phyloP scores from a whole-genome alignment of 2,113 vertebrate genomes.

The Pedionomus torquatus region DNA sequence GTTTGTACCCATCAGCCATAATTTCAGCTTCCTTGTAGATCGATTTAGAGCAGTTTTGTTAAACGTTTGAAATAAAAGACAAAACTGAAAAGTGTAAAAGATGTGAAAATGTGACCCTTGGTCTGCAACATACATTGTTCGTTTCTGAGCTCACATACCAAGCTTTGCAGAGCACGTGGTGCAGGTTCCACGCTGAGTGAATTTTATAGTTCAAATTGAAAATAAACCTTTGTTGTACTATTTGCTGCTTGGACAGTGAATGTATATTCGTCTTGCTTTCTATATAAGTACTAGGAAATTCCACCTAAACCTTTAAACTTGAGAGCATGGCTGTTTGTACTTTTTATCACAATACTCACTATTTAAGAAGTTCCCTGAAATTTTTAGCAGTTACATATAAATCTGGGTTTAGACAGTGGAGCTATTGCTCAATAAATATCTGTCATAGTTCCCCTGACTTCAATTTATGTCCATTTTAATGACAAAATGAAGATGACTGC shows the following conservation, averaged over 20 bases:
- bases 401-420: background rate
- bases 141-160: fast-evolving
- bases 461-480: background rate
- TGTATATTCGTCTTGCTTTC: background rate
- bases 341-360: background rate
- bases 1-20: background rate
- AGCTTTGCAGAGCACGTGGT: background rate
- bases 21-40: background rate
- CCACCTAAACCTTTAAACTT: background rate
- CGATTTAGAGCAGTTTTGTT: background rate
- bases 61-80: background rate
- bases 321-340: background rate
- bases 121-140: background rate
- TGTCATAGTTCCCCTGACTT: background rate
- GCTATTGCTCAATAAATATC: background rate
- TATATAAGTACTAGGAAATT: background rate
- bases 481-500: background rate
- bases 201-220: background rate
- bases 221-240: background rate
- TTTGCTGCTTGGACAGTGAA: background rate
- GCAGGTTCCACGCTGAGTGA: background rate
- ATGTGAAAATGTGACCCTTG: background rate
- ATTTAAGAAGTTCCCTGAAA: background rate
- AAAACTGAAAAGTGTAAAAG: background rate
- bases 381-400: background rate